Evolutionary conservation across 1,140 invertebrate species (phyloP).

Genomic region (Ostrea denselamellosa): DNA sequence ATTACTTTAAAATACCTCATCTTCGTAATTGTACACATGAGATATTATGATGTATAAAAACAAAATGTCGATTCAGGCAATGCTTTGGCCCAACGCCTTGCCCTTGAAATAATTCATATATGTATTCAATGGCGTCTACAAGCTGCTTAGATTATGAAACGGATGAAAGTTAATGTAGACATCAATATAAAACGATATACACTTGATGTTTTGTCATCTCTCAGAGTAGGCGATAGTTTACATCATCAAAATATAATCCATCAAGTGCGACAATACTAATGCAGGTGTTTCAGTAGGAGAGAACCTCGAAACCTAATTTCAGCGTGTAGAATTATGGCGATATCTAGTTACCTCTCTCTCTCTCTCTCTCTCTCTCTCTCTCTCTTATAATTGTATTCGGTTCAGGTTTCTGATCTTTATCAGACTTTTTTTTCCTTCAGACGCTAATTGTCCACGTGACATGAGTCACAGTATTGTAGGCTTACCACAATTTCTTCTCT

Average conservation of each 20-base stretch:
- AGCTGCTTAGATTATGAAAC: neutral
- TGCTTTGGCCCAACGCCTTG: too few relatives aligned
- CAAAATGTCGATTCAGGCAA: too few relatives aligned
- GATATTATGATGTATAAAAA: too few relatives aligned
- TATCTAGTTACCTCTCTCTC: neutral
- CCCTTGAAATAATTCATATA: too few relatives aligned
- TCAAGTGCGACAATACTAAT: neutral
- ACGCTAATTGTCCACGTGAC: neutral
- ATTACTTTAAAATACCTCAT: too few relatives aligned
- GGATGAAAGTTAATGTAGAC: neutral
- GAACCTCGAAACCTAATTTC: neutral
- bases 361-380: constrained; percentile 24
- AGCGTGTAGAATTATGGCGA: neutral
- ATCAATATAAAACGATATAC: neutral
- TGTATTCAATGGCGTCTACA: too few relatives aligned
- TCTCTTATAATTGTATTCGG: neutral
- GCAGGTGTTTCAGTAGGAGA: neutral
- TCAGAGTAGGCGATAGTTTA: neutral
- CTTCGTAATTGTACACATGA: too few relatives aligned
- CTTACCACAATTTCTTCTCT: neutral
- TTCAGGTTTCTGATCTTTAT: constrained; percentile 18
- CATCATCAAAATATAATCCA: neutral
- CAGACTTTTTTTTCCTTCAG: neutral
- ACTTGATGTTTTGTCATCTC: neutral
- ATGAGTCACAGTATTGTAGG: neutral